Evolutionary conservation across 1,140 invertebrate species (phyloP).

Genomic region (Coboldia fuscipes): DNA sequence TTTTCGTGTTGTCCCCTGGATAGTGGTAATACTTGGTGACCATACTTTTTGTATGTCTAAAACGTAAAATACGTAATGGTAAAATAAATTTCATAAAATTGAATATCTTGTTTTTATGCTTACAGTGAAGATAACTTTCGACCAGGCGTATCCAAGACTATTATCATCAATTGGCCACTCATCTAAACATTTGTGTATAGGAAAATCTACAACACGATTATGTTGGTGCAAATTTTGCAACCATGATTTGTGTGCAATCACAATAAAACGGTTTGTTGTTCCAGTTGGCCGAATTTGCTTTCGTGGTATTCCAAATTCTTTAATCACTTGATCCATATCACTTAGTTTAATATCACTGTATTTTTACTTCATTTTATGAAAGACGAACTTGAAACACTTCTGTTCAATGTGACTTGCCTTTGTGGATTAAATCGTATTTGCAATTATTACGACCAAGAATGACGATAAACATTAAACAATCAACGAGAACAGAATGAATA

Average conservation of each 20-base stretch:
- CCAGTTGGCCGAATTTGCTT: conserved; percentile 35
- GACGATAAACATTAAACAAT: no score
- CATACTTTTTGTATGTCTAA: conserved; percentile 24
- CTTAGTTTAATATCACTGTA: no score
- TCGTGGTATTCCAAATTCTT: conserved; percentile 36
- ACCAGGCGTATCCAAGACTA: neutral
- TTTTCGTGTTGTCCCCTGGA: conserved; percentile 32
- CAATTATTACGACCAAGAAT: no score
- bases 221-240: conserved; percentile 35
- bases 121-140: neutral
- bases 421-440: no score
- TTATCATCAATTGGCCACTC: conserved; percentile 9
- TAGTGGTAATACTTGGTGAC: conserved; percentile 46
- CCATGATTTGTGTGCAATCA: conserved; percentile 42
- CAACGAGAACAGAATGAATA: no score
- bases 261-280: conserved; percentile 28
- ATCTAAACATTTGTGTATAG: conserved; percentile 19
- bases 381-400: no score
- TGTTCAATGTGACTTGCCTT: no score
- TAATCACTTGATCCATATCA: conserved; percentile 32
- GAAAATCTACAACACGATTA: conserved; percentile 20
- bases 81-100: neutral
- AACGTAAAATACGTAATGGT: conserved; percentile 11
- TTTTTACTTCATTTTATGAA: no score
- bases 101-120: neutral